phyloP scores from a whole-genome alignment of 2,113 vertebrate genomes.

The Eudyptes chrysolophus region DNA sequence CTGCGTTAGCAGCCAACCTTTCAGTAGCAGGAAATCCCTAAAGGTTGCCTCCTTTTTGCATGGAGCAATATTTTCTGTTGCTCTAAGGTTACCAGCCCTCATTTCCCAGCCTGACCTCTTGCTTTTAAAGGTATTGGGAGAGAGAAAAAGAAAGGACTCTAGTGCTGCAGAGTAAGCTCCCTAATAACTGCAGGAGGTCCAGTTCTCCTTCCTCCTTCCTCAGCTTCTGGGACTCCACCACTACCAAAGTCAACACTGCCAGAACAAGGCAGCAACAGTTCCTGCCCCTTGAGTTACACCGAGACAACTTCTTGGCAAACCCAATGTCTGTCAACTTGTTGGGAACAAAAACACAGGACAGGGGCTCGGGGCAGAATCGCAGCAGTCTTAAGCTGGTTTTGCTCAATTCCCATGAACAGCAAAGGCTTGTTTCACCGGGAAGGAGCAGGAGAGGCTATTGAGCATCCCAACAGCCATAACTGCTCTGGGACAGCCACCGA shows the following conservation, averaged over 20 bases:
- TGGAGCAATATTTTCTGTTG: neutral
- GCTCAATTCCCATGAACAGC: neutral
- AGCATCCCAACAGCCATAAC: neutral
- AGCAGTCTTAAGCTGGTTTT: neutral
- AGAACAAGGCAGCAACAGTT: neutral
- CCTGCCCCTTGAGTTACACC: neutral
- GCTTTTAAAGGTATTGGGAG: neutral
- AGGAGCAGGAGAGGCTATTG: neutral
- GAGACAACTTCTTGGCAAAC: neutral
- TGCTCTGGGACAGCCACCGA: neutral
- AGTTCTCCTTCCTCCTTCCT: neutral
- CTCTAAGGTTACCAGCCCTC: neutral
- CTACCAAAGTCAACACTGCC: neutral
- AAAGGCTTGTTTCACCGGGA: neutral
- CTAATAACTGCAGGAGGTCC: neutral
- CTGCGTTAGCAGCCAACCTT: rapidly evolving
- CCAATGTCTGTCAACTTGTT: rapidly evolving
- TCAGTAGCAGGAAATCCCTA: neutral
- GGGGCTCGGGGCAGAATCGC: neutral
- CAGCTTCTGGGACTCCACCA: neutral
- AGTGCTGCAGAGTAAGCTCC: neutral
- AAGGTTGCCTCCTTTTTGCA: neutral
- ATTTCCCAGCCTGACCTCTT: neutral
- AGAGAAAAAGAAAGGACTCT: neutral
- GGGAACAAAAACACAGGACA: neutral